Evolutionary conservation across 2,797 vertebrate genomes (phyloP), one percentile per base, ranked within the genome.

Genomic region (Allobates femoralis): DNA sequence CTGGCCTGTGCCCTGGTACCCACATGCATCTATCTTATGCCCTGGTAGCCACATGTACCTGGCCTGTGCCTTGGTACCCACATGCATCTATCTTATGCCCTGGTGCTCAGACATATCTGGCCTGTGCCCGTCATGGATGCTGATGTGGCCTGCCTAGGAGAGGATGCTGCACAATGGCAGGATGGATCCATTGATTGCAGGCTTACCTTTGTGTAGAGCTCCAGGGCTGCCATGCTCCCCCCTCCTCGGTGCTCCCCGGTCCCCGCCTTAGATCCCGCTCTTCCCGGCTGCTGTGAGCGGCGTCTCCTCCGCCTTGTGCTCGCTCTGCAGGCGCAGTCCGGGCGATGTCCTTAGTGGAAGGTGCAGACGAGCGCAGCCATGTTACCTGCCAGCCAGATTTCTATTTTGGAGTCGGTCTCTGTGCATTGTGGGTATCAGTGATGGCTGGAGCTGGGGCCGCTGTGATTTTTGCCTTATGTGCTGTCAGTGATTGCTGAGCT

Each of bases 151-250:
- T 71, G 64, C 60, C 4, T 75, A 66, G 64, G n/a, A 26, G 23
- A 16, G 26, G 77, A 66, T 86, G 78, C 26, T 55, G 23, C 32
- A 50, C 69, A 60, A 76, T 55, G 81, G 46, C 14, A 56, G 46
- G 41, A 37, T 16, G 50, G n/a, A 21, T 82, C 60, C 86, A 87
- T 83, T 87, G 64, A 87, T 87, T 69, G 26, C 71, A 75, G 37
- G 69, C 84, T 95, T 94, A 98, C 97, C 97, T 98, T 98, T 88
- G 97, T 98, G 93, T 96, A 98, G 81, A 98, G 96, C 95, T 98
- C 97, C 73, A 96, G 96, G 92, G 97, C 97, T 93, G 97, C 97
- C 97, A 98, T 98, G 93, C 90, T 93, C 90, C 87, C 91, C 30
- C 28, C 23, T 58, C 30, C 18, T n/a, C 41, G 1, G 55, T 26